Evolutionary conservation across 2,888 invertebrate species (phyloP).

Genomic region (Drosophila picticornis): DNA sequence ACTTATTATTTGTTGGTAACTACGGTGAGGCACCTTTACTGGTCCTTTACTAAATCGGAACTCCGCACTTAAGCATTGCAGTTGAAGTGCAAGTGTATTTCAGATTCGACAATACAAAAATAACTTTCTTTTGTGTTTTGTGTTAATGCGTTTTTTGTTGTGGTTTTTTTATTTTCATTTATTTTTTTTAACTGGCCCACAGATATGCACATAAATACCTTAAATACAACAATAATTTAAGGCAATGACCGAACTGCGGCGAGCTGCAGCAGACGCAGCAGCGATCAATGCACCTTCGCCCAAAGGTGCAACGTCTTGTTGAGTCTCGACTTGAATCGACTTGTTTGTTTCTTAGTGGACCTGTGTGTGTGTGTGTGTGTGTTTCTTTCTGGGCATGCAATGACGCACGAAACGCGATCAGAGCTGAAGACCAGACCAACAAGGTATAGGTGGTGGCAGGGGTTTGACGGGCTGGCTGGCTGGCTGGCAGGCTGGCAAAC

Average conservation of each 20-base stretch:
- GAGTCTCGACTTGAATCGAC: conserved; percentile 23
- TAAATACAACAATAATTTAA: conserved; percentile 57
- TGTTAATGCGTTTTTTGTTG: conserved; percentile 11
- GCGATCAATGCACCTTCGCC: conserved; percentile 78
- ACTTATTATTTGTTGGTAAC: background rate
- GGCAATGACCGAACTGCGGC: conserved; percentile 52
- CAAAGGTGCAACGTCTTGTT: conserved; percentile 76
- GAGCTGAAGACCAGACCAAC: conserved; percentile 33
- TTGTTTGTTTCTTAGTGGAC: conserved; percentile 24
- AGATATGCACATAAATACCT: conserved; percentile 46
- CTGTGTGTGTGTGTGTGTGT: conserved; percentile 8
- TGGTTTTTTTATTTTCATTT: conserved; percentile 13
- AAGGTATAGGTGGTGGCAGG: background rate
- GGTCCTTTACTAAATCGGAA: background rate
- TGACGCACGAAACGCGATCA: conserved; percentile 80
- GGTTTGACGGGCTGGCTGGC: background rate
- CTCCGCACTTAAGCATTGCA: background rate
- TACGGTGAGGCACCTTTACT: background rate
- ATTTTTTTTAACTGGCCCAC: conserved; percentile 12
- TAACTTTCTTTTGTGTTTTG: conserved; percentile 6
- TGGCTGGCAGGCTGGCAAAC: conserved; percentile 25
- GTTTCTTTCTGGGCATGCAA: conserved; percentile 65
- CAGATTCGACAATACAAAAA: background rate
- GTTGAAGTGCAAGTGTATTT: conserved; percentile 8
- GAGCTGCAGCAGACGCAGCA: conserved; percentile 36